Conservation (phyloP, 2,888 invertebrate species). For the Monopis laevigella region DNA sequence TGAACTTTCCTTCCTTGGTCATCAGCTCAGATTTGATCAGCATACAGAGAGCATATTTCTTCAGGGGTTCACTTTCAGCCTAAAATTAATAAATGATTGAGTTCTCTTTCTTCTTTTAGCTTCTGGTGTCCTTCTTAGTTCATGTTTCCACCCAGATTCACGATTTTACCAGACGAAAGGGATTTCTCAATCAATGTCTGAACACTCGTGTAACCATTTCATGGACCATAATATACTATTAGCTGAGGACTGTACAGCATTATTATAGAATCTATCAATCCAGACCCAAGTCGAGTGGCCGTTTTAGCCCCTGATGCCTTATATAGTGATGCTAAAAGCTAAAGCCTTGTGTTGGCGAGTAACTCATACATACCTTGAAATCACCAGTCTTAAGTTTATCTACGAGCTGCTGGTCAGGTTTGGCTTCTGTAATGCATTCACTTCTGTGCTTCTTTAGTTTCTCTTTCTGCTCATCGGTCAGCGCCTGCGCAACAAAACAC, state of each 20-base stretch:
- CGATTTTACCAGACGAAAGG: too few relatives aligned
- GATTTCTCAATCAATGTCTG: too few relatives aligned
- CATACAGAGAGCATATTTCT: conserved; percentile 60
- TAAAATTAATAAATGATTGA: conserved; percentile 21
- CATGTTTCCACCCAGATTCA: too few relatives aligned
- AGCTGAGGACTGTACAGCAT: too few relatives aligned
- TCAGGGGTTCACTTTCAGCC: conserved; percentile 51
- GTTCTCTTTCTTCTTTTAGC: neutral
- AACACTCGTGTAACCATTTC: too few relatives aligned
- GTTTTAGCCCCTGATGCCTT: too few relatives aligned
- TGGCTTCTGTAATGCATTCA: conserved; percentile 50
- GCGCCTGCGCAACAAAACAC: conserved; percentile 33
- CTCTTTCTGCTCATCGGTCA: conserved; percentile 57
- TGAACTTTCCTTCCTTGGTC: conserved; percentile 62
- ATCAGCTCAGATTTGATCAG: conserved; percentile 56
- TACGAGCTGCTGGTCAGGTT: conserved; percentile 45
- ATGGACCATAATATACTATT: too few relatives aligned
- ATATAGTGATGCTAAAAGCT: too few relatives aligned
- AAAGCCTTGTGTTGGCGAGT: too few relatives aligned
- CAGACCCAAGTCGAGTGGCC: too few relatives aligned
- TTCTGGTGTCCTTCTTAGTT: neutral
- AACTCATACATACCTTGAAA: conserved; percentile 44
- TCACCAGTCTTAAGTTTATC: conserved; percentile 54
- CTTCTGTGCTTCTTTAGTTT: conserved; percentile 55
- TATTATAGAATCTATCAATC: too few relatives aligned